Evolutionary conservation across 35 echinoderm and acorn worm species (phyloP), one percentile per base, ranked within the genome.

Genomic region (Ophioderma brevispina): DNA sequence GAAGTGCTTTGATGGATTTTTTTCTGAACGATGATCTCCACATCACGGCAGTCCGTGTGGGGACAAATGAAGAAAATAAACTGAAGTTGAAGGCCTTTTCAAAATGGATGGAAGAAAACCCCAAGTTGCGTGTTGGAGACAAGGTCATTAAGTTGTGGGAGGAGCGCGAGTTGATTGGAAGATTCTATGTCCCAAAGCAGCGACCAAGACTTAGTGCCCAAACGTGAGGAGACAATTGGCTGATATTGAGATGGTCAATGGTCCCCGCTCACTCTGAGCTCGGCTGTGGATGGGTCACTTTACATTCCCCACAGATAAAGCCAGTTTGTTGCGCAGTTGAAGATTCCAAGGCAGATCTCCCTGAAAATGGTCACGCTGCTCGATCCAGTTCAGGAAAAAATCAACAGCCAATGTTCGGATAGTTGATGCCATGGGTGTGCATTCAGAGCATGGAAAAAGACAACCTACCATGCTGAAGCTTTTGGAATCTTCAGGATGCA

Each of bases 301-400:
- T 86, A 86, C 84, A 75, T 86, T n/a, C 49, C 84, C 84, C 55
- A 86, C 84, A 86, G 84, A 86, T 35, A 86, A 70, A 70, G 59
- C 59, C 59, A 70, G 59, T 70, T 6, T 70, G 59, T 15, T 70
- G 59, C 59, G 59, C 59, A 13, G 59, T 70, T 70, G 59, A 70
- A 30, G n/a, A 70, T 30, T 8, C 59, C 59, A 70, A 70, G 59
- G 5, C 59, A 70, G 28, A 30, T 1, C 59, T 25, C 15, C 2
- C 23, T 70, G 28, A 70, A 70, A 70, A 6, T 70, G n/a, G 59
- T 70, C 59, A 6, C 59, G n/a, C 59, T 2, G 28, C 59, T 4
- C n/a, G 28, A 70, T 4, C 15, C 15, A 4, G 41, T 18, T 6
- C 59, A 70, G 17, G 28, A 18, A 18, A 70, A 25, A 30, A 25